These are phyloP conservation scores for Ochropleura leucogaster DNA, from an alignment of 2,888 invertebrate species.

Conservation along the genomic window DNA sequence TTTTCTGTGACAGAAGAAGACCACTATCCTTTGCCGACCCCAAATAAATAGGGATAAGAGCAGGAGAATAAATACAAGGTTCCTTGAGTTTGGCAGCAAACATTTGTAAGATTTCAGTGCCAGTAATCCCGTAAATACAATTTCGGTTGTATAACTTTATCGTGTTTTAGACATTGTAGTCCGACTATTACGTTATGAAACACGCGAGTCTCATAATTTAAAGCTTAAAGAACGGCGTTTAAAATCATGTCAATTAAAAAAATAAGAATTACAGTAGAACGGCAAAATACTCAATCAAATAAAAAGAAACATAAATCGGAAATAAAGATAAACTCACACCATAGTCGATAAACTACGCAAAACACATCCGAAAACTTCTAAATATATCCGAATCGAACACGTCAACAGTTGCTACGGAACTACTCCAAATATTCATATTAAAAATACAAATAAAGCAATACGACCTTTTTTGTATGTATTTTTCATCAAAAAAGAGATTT, in stretches of 20 bases:
- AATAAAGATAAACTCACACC: constrained; percentile 32
- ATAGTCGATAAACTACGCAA: constrained; percentile 33
- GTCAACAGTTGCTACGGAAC: constrained; percentile 34
- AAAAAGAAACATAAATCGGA: constrained; percentile 16
- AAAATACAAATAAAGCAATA: constrained; percentile 17
- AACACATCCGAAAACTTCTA: constrained; percentile 56
- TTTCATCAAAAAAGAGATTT: not conserved
- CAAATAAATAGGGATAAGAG: no score
- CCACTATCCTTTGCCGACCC: no score
- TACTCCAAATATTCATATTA: constrained; percentile 32
- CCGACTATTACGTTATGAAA: no score
- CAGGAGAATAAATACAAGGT: not conserved
- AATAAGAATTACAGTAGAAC: not conserved
- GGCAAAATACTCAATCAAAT: not conserved
- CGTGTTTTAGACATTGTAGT: not conserved
- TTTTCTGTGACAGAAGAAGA: no score
- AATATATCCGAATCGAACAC: constrained; percentile 47
- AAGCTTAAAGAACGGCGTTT: not conserved
- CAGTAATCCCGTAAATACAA: constrained; percentile 8
- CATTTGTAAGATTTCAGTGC: constrained; percentile 19
- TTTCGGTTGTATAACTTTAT: not conserved
- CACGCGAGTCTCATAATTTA: not conserved
- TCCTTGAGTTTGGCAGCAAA: not conserved
- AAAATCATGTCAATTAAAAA: not conserved
- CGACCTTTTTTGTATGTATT: not conserved